A percentile compares a stretch with the other conserved stretches of the same genome.
These are phyloP conservation scores for Ectobius pallidus DNA, from an alignment of 2,888 invertebrate genomes.

Conservation along the genomic window DNA sequence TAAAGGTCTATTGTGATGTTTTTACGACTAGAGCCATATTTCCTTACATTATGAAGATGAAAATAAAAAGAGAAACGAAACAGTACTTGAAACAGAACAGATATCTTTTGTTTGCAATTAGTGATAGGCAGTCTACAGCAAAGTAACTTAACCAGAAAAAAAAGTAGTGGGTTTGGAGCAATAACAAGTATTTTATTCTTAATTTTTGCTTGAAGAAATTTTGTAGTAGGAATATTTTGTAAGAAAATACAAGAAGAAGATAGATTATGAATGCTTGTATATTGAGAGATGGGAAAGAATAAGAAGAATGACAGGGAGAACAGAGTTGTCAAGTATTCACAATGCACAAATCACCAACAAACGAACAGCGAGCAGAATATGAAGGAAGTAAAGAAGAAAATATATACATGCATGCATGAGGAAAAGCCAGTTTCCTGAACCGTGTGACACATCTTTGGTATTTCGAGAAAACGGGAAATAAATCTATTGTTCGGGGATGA, in stretches of 20 bases:
- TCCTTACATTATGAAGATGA: too few relatives aligned
- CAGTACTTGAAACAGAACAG: too few relatives aligned
- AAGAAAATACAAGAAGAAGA: not conserved
- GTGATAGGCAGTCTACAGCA: not conserved
- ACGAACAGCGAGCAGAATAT: slow-evolving; percentile 1
- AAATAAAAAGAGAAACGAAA: too few relatives aligned
- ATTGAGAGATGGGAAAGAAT: not conserved
- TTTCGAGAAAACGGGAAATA: slow-evolving; percentile 30
- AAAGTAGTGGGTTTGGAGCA: not conserved
- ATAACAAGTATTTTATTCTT: not conserved
- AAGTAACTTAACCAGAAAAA: not conserved
- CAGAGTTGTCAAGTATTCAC: slow-evolving; percentile 4
- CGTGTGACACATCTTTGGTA: slow-evolving; percentile 37
- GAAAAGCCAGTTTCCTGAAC: slow-evolving; percentile 26
- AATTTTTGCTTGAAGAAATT: not conserved
- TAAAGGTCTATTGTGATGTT: too few relatives aligned
- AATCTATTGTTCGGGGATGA: slow-evolving; percentile 30
- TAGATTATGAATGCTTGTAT: not conserved
- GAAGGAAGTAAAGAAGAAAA: not conserved
- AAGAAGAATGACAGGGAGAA: slow-evolving; percentile 13
- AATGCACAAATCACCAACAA: slow-evolving; percentile 18
- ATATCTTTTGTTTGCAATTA: too few relatives aligned
- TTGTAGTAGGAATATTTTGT: not conserved
- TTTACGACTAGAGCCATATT: too few relatives aligned
- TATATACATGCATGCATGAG: slow-evolving; percentile 7